Base-by-base conservation (phyloP, 2,797 vertebrate species). In the Hydrophis major region DNA sequence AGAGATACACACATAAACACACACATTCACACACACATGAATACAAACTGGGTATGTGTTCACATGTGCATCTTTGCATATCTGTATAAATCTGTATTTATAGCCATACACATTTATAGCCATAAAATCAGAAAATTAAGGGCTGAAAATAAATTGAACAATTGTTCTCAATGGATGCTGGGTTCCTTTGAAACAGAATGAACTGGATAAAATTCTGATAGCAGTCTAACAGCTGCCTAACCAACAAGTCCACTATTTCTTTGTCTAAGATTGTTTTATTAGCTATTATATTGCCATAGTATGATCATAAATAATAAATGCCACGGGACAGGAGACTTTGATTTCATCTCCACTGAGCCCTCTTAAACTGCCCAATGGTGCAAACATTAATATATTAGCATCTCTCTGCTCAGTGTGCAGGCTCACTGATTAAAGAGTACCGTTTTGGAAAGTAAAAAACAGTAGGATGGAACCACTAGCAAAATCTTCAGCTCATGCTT, bases 231-330 rank as follows among this genome's bases (percentile, higher is more conserved):
- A 74, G 32, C 16, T 2, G 1, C 61, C 55, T 93, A 74, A 95
- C 91, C 42, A 66, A 5, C 94, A 88, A 4, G 28, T 91, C n/a
- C 13, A 6, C 42, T 88, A 92, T 90, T 93, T 93, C 93, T 92
- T 96, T 94, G 91, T 86, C 56, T 87, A 69, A 94, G 91, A 94
- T 95, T 69, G 25, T 95, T 97, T 96, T 96, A 95, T 96, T 95
- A 96, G 94, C 90, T 93, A 59, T 95, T 96, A 96, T 94, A 94
- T 91, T 91, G 93, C 59, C 88, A 92, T 94, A 95, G 86, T 92
- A 94, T 53, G 88, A 96, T 89, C 88, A 97, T 96, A 93, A 96
- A 96, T 97, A 96, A 97, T 96, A 96, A 96, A 96, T 97, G 95
- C 56, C 0, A 0, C 88, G 93, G 95, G 91, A 96, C 37, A 92